phyloP scores from a whole-genome alignment of 2,888 invertebrate genomes.

The Maniola hyperantus region DNA sequence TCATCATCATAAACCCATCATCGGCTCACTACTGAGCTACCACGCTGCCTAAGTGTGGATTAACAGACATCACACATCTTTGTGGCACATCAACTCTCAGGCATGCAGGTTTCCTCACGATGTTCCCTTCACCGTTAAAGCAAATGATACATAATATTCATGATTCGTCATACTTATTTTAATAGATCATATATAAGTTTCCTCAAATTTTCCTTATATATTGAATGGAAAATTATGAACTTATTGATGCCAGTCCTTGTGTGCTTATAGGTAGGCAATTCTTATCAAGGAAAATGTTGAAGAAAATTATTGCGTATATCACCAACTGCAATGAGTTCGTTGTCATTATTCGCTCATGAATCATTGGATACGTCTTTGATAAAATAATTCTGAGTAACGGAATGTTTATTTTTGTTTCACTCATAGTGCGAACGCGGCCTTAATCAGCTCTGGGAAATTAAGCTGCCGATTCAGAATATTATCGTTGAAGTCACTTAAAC shows the following conservation, averaged over 20 bases:
- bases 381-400: not conserved
- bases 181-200: not conserved
- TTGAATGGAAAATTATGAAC: not conserved
- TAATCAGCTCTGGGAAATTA: too few species aligned
- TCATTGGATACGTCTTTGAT: not conserved
- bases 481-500: not conserved
- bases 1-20: too few species aligned
- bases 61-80: too few species aligned
- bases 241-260: not conserved
- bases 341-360: conserved; percentile 1
- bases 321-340: not conserved
- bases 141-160: too few species aligned
- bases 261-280: not conserved
- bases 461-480: not conserved
- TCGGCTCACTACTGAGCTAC: too few species aligned
- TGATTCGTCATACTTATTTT: not conserved
- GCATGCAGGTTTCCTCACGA: too few species aligned
- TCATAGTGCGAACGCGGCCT: not conserved
- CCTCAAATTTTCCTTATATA: not conserved
- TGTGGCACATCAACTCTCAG: too few species aligned
- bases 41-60: too few species aligned
- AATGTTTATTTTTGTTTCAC: not conserved
- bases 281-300: conserved; percentile 12
- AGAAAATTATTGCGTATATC: conserved; percentile 3
- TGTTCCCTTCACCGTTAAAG: too few species aligned